Evolutionary conservation across 2,888 invertebrate genomes (phyloP).

Genomic region (Ophion slaviceki): DNA sequence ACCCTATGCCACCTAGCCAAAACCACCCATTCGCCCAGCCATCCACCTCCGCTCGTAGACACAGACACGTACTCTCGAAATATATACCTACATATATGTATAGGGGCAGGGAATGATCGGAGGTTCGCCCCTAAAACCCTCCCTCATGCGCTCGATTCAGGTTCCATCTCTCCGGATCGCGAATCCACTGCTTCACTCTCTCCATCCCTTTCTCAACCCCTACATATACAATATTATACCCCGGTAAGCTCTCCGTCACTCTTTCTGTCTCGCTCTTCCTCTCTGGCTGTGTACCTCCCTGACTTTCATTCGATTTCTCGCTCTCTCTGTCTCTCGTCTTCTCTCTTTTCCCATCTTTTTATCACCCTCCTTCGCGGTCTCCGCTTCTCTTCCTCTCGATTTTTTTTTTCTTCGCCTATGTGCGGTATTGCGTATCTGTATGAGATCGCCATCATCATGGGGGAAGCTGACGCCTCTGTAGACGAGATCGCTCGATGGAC

Average conservation of each 20-base stretch:
- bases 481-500: not conserved
- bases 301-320: constrained; percentile 11
- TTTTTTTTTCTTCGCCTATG: constrained; percentile 35
- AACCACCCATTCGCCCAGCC: constrained; percentile 38
- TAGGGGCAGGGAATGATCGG: constrained; percentile 24
- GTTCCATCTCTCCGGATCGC: constrained; percentile 63
- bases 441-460: constrained; percentile 1
- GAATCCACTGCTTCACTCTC: constrained; percentile 59
- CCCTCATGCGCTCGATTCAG: constrained; percentile 35
- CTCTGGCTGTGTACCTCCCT: not conserved
- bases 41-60: constrained; percentile 41
- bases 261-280: not conserved
- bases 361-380: constrained; percentile 25
- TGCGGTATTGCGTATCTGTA: not conserved
- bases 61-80: constrained; percentile 1
- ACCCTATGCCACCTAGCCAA: constrained; percentile 73
- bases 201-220: constrained; percentile 47
- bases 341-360: constrained; percentile 25
- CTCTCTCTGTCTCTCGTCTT: constrained; percentile 1
- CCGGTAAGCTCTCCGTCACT: not conserved
- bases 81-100: not conserved
- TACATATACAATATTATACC: not conserved
- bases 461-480: not conserved
- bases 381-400: constrained; percentile 61
- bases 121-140: constrained; percentile 33